Base-by-base conservation (phyloP, 2,888 invertebrate genomes). In the Diaprepes abbreviatus region DNA sequence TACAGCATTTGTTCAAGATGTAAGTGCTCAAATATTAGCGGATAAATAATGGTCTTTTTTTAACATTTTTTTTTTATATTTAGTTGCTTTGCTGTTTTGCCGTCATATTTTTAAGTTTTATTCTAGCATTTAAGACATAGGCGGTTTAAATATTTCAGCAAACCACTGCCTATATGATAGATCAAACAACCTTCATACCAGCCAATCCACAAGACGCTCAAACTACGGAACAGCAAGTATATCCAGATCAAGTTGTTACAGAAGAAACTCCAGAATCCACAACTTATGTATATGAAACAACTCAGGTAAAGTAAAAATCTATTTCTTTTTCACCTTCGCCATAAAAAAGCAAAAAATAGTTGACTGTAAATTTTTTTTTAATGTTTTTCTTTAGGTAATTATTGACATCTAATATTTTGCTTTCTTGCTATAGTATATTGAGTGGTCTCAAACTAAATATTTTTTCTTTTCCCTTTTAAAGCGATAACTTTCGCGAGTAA, bases 1-100 rank as follows among this genome's bases (percentile, higher is more conserved):
- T 36, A 55, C 40, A 19, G 66, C 62, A 9, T 66, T 66, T 38
- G 57, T 66, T 65, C 54, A 65, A 60, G 52, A 60, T 62, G 70
- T 70, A 70, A 70, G 70, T 70, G 24, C 59, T 62, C 16, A 35
- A 5, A 16, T 19, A 38, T 38, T 35, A 6, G 16, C 33, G 10
- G n/a, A 28, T 24, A 14, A 16, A 54, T 54, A 14, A n/a, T 19
- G 40, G 38, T 57, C 38, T n/a, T 21, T 10, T 36, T 14, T 10
- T 52, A n/a, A 21, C 33, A 24, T 3, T 52, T 14, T 35, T 6
- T 9, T 31, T 24, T 38, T 33, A 31, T 43, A 45, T 40, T 10
- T 40, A 24, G 24, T 24, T 45, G 45, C 45, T 45, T 45, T 45
- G 45, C 45, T 24, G 3, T 24, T 45, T 45, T 17, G 9, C 16